Conservation (phyloP, 2,113 vertebrate species). For the Podocnemis expansa region DNA sequence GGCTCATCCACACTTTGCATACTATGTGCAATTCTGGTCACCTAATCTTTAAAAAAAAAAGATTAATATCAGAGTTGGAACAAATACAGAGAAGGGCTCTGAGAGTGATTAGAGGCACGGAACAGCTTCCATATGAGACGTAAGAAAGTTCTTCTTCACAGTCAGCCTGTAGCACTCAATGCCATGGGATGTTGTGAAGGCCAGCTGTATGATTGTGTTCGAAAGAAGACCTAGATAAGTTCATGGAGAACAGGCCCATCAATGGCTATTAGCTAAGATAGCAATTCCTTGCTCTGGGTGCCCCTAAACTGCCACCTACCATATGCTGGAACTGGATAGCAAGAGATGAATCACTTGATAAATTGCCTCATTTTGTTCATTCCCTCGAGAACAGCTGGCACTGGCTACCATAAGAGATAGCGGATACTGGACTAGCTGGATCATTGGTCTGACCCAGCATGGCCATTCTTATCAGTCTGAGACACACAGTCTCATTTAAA, state of each 20-base stretch:
- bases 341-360: not conserved
- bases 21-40: too few relatives aligned
- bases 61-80: not conserved
- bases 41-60: too few relatives aligned
- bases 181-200: not conserved
- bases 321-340: not conserved
- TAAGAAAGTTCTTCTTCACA: not conserved
- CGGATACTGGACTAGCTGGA: not conserved
- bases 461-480: not conserved
- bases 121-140: not conserved
- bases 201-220: not conserved
- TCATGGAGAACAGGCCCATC: not conserved
- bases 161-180: not conserved
- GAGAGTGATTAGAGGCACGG: not conserved
- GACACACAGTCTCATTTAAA: too few relatives aligned
- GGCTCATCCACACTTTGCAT: too few relatives aligned
- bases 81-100: not conserved
- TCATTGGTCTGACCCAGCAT: not conserved
- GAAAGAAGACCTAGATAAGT: not conserved
- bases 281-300: too few relatives aligned
- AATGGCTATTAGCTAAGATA: not conserved
- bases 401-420: too few relatives aligned
- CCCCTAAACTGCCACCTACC: not conserved
- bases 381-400: not conserved
- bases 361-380: not conserved